Conservation (phyloP, 2,797 vertebrate species). For the Pyrocephalus nanus region DNA sequence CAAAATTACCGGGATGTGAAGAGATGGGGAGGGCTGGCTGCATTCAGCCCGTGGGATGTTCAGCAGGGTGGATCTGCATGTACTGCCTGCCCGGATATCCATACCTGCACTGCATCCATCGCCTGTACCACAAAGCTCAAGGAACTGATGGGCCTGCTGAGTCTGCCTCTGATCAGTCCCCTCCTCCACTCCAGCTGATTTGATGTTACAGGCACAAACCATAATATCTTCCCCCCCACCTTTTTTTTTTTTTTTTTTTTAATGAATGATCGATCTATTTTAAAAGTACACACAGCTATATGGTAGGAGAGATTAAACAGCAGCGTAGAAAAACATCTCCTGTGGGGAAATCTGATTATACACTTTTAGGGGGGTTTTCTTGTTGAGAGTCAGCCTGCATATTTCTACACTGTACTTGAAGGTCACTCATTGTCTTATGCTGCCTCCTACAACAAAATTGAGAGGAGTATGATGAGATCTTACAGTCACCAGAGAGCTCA, state of each 20-base stretch:
- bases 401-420: constrained; percentile 65
- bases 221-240: neutral
- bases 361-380: constrained; percentile 42
- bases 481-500: constrained; percentile 68
- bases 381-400: constrained; percentile 50
- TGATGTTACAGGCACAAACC: neutral
- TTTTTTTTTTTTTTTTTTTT: neutral
- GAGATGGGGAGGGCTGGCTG: neutral
- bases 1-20: neutral
- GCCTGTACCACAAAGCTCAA: neutral
- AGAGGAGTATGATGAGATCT: constrained; percentile 67
- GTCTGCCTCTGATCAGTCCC: neutral
- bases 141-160: neutral
- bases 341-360: constrained; percentile 48
- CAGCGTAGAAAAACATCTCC: neutral
- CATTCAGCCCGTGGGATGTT: neutral
- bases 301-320: constrained; percentile 37
- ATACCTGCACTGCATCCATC: neutral
- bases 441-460: constrained; percentile 66
- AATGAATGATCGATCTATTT: constrained; percentile 5
- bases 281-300: constrained; percentile 17
- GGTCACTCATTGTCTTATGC: constrained; percentile 68
- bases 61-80: neutral
- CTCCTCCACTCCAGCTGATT: neutral
- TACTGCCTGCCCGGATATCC: neutral